Conservation (phyloP, 2,797 vertebrate genomes). For the Schizothorax lantsangensis region DNA sequence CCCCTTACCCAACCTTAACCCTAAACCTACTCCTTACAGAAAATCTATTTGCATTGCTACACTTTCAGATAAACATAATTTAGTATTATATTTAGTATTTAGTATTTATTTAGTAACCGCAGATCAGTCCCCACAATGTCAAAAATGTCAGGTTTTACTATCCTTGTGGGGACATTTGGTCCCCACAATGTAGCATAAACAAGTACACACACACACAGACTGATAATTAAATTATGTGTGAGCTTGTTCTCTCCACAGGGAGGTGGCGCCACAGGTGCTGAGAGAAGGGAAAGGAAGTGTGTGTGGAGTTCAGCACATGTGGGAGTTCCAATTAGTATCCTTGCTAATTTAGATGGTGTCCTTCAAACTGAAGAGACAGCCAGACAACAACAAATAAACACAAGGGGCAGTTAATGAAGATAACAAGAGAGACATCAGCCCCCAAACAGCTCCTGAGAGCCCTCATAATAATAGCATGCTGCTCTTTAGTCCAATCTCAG, state of each 20-base stretch:
- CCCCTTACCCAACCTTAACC: too few species aligned
- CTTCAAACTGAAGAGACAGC: slow-evolving; percentile 52
- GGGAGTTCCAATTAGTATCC: slow-evolving; percentile 58
- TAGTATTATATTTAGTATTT: too few species aligned
- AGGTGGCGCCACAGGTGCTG: slow-evolving; percentile 54
- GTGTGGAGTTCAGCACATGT: slow-evolving; percentile 30
- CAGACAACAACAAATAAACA: slow-evolving; percentile 59
- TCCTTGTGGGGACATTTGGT: too few species aligned
- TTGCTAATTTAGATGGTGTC: slow-evolving; percentile 59
- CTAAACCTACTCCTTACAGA: too few species aligned
- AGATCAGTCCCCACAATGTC: too few species aligned
- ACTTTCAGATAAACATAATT: too few species aligned
- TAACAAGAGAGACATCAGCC: slow-evolving; percentile 44
- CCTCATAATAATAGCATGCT: slow-evolving; percentile 26
- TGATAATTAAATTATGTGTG: slow-evolving; percentile 66
- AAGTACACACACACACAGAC: slow-evolving; percentile 9
- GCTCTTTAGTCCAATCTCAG: slow-evolving; percentile 27
- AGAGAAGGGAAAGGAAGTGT: slow-evolving; percentile 48
- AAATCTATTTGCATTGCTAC: too few species aligned
- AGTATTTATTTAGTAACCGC: too few species aligned
- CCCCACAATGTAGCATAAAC: too few species aligned
- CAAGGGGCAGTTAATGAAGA: slow-evolving; percentile 56
- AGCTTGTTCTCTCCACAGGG: slow-evolving; percentile 52
- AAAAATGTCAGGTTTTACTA: too few species aligned
- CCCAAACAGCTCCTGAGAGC: slow-evolving; percentile 6